Evolutionary conservation across 2,797 vertebrate species (phyloP).

Genomic region (Mastacembelus armatus): DNA sequence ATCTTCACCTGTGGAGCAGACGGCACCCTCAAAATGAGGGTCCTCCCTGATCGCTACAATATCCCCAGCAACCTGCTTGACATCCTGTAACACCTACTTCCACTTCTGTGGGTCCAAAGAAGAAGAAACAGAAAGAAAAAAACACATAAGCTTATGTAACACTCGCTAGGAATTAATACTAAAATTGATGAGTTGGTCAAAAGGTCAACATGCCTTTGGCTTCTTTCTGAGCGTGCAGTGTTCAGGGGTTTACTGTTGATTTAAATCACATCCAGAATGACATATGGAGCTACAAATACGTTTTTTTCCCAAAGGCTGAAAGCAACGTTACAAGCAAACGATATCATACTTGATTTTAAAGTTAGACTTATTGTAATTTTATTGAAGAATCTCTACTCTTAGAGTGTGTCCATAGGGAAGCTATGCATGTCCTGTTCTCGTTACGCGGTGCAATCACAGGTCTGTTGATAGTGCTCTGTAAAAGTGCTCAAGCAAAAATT

Average conservation of each 20-base stretch:
- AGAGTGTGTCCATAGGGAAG: slow-evolving; percentile 86
- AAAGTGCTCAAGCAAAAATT: slow-evolving; percentile 85
- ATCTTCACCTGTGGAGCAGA: slow-evolving; percentile 98
- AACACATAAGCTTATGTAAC: slow-evolving; percentile 54
- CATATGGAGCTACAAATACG: slow-evolving; percentile 71
- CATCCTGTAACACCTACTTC: slow-evolving; percentile 84
- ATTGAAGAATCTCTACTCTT: slow-evolving; percentile 79
- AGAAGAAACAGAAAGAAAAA: slow-evolving; percentile 33
- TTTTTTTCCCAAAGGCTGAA: slow-evolving; percentile 68
- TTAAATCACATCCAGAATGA: slow-evolving; percentile 66
- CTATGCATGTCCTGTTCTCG: slow-evolving; percentile 88
- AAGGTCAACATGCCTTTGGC: slow-evolving; percentile 58
- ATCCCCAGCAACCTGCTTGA: slow-evolving; percentile 91
- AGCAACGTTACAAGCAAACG: slow-evolving; percentile 70
- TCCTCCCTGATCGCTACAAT: slow-evolving; percentile 93
- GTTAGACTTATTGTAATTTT: slow-evolving; percentile 83
- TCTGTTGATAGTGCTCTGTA: slow-evolving; percentile 86
- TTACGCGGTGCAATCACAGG: slow-evolving; percentile 77
- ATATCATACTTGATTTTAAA: slow-evolving; percentile 81
- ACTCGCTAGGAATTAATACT: slow-evolving; percentile 60
- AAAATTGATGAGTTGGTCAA: slow-evolving; percentile 35
- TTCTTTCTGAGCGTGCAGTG: slow-evolving; percentile 60
- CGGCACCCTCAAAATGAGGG: slow-evolving; percentile 96
- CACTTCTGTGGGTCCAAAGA: slow-evolving; percentile 48
- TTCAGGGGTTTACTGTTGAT: slow-evolving; percentile 66